phyloP scores from a whole-genome alignment of 2,797 vertebrate species.

The Smutsia gigantea region DNA sequence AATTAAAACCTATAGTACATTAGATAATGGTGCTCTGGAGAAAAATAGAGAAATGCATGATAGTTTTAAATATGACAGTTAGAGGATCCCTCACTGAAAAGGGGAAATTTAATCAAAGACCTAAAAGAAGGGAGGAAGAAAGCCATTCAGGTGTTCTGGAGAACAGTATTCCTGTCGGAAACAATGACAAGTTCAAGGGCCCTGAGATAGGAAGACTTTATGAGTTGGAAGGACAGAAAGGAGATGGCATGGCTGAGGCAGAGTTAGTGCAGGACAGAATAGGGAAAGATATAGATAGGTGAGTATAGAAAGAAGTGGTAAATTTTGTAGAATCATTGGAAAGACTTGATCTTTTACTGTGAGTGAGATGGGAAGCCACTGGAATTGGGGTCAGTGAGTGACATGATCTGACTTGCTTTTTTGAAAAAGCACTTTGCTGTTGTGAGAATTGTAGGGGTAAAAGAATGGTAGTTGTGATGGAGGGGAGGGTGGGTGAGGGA shows the following conservation, averaged over 20 bases:
- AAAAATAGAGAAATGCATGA: neutral
- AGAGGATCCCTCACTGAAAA: neutral
- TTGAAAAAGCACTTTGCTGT: neutral
- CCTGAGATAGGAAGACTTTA: neutral
- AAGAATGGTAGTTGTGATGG: neutral
- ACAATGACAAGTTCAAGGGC: neutral
- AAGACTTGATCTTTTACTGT: neutral
- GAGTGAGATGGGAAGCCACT: neutral
- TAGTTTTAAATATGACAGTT: neutral
- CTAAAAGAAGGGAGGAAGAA: neutral
- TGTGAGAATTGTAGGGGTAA: neutral
- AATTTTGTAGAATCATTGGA: neutral
- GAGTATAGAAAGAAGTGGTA: neutral
- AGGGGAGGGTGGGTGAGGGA: fast-evolving
- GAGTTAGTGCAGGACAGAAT: fast-evolving
- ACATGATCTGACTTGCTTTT: neutral
- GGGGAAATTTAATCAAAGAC: neutral
- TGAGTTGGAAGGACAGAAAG: neutral
- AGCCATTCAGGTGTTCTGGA: neutral
- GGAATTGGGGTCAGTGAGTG: neutral
- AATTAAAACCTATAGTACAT: neutral
- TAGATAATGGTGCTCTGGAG: neutral
- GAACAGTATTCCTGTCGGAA: neutral
- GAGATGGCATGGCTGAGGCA: neutral
- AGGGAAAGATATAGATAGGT: neutral